Base-by-base conservation (phyloP, 2,888 invertebrate species). In the Thalpophila matura region DNA sequence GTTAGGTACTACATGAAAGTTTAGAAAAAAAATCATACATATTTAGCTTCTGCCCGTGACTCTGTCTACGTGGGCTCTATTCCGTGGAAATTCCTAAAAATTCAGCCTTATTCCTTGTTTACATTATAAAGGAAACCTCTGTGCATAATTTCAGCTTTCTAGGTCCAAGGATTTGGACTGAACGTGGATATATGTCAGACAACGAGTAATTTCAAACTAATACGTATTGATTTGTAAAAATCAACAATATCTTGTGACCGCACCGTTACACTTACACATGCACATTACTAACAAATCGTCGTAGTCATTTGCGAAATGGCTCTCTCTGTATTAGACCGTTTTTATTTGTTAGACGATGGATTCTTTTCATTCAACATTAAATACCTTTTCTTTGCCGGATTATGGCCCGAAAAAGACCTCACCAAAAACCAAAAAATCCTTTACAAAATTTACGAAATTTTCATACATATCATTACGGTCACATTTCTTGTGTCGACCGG, bases 331-430 rank as follows among this genome's bases (percentile, higher is more conserved):
- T 20, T 81, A 29, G 69, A 75, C 37, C 74, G 75, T n/a, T 76
- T 80, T 16, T 65, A 76, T 22, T 57, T 55, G n/a, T 58, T 77
- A 3, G 78, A 84, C 18, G 72, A 84, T 16, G 80, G 88, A 49
- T 86, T 89, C 35, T 91, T 93, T 64, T 83, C 86, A 37, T 88
- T 90, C 35, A 93, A 93, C 67, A 63, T 93, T 38, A 88, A 89
- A 70, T 91, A 83, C 59, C 83, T 94, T 22, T 86, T 82, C 59
- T 74, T 79, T 3, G 86, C 90, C 2, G 93, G 94, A 12, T 73
- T 93, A 57, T 94, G 93, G 93, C 89, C 90, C 0, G 72, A 80
- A 12, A 76, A 89, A 14, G 57, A 82, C 3, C 83, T 85, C 72
- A 76, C 85, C 0, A 60, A 42, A 43, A 71, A 54, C 4, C 75